phyloP scores from a whole-genome alignment of 2,888 invertebrate species.

The Campopleginae sp. region DNA sequence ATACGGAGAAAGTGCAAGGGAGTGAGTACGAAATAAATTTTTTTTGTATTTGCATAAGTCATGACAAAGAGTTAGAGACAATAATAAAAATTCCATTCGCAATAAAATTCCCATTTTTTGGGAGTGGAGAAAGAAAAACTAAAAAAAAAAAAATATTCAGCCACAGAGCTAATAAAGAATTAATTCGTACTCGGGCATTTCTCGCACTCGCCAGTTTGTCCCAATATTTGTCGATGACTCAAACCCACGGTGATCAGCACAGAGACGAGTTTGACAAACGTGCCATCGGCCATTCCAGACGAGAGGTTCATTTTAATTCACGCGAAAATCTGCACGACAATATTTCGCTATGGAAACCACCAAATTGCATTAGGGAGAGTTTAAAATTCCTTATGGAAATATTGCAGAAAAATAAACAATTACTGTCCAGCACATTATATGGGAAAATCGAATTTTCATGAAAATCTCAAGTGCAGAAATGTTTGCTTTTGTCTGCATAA shows the following conservation, averaged over 20 bases:
- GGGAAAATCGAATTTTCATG: too few relatives aligned
- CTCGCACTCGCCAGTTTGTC: constrained; percentile 24
- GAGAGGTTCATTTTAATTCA: neutral
- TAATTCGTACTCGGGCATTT: constrained; percentile 30
- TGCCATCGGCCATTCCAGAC: constrained; percentile 9
- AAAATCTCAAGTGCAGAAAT: too few relatives aligned
- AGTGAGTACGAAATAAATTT: constrained; percentile 29
- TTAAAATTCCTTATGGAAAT: neutral
- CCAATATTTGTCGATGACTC: constrained; percentile 60
- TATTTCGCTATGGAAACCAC: neutral
- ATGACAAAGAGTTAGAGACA: neutral
- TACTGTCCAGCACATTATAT: too few relatives aligned
- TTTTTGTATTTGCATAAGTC: constrained; percentile 17
- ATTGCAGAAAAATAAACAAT: too few relatives aligned
- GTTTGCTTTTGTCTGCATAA: too few relatives aligned
- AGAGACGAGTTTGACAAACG: constrained; percentile 44
- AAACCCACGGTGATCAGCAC: constrained; percentile 43
- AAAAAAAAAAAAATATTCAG: neutral
- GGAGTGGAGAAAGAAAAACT: neutral
- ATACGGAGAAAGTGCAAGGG: constrained; percentile 43
- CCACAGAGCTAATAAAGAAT: constrained; percentile 43
- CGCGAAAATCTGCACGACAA: neutral
- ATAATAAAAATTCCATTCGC: neutral
- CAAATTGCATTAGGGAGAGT: neutral
- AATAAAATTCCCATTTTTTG: neutral